Conservation (phyloP, 2,113 vertebrate genomes). For the Machaerirhynchus nigripectus region DNA sequence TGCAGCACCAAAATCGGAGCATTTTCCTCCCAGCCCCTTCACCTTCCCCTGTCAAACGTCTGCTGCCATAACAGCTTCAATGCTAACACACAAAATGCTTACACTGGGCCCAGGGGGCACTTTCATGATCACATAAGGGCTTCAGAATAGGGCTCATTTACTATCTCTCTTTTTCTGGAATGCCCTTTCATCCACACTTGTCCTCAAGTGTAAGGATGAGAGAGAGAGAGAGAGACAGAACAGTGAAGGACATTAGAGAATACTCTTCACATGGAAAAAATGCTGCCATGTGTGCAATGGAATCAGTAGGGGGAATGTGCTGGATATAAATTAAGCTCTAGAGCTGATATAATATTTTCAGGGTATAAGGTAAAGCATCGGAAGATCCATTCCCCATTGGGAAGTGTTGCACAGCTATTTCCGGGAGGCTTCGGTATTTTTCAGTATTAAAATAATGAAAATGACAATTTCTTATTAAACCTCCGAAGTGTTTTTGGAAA, state of each 20-base stretch:
- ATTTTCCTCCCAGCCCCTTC: conserved; percentile 22
- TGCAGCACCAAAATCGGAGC: background rate
- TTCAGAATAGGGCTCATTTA: conserved; percentile 47
- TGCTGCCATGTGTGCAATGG: background rate
- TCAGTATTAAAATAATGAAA: background rate
- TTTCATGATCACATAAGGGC: conserved; percentile 47
- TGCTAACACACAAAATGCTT: conserved; percentile 27
- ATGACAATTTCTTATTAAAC: background rate
- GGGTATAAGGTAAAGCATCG: background rate
- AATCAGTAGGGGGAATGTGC: background rate
- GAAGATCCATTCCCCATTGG: background rate
- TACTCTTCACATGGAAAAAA: conserved; percentile 27
- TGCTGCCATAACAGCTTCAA: conserved; percentile 9
- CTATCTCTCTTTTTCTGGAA: conserved; percentile 15
- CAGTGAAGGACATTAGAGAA: conserved; percentile 36
- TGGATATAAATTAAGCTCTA: background rate
- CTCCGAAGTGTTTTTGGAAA: background rate
- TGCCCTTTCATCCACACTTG: conserved; percentile 39
- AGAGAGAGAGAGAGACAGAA: background rate
- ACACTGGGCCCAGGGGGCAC: conserved; percentile 42
- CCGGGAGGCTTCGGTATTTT: background rate
- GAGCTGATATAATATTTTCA: background rate
- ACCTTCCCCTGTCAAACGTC: background rate
- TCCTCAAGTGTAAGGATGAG: conserved; percentile 40
- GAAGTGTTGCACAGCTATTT: background rate